Base-by-base conservation (phyloP, 2,797 vertebrate species). In the Micropoecilia bifurca region DNA sequence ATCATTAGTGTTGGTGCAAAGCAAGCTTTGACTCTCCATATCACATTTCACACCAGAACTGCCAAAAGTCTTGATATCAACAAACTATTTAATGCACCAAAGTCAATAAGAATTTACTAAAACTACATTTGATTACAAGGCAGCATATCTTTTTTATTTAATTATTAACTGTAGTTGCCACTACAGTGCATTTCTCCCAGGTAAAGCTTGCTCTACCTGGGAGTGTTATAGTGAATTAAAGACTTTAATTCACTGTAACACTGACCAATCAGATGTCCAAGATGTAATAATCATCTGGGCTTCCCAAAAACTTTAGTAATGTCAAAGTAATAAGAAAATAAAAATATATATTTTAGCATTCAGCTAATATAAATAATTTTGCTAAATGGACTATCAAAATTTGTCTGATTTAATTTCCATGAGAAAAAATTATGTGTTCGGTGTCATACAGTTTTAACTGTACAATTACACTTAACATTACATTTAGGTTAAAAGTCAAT, bases 1-100 rank as follows among this genome's bases (percentile, higher is more conserved):
- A 55, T 55, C 53, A 71, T 45, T 25, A 45, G n/a, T 14, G 25
- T 46, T n/a, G 10, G 46, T 71, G 69, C 69, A 71, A 71, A 71
- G n/a, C 43, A 46, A 13, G 43, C n/a, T 30, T 71, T n/a, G 46
- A 28, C 43, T 25, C 41, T 43, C 8, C 10, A 4, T 5, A 6
- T 71, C 7, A 20, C 7, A 61, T 3, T 66, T 66, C 33, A 20
- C 33, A 66, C 16, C 33, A 66, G 16, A 66, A 66, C 33, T 66
- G 61, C 61, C 61, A 20, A 39, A 66, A 66, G 33, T 66, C 18
- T 39, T 20, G 1, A 0, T 66, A 4, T 39, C 33, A 39, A 39
- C 13, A 63, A 63, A 63, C 28, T 20, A 6, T 39, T 39, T 66
- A 20, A 36, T 59, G 57, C 13, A 20, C 6, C 16, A 20, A 63